Conservation (phyloP, 1,140 invertebrate genomes). For the Centruroides sculpturatus region DNA sequence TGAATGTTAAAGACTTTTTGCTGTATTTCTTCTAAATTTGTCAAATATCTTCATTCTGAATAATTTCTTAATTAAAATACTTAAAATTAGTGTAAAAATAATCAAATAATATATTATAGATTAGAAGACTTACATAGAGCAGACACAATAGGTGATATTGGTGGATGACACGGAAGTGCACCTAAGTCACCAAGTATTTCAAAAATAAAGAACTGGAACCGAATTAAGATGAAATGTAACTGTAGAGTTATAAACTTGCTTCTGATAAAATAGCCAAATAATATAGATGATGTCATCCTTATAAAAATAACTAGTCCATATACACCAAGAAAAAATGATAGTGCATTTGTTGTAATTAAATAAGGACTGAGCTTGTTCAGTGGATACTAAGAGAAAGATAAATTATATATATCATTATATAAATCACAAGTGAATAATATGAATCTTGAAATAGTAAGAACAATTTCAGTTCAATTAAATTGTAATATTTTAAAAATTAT, state of each 20-base stretch:
- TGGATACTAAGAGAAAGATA: too few relatives aligned
- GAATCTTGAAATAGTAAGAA: too few relatives aligned
- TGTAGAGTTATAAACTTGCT: constrained; percentile 14
- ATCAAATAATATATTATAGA: not conserved
- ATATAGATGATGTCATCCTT: constrained; percentile 10
- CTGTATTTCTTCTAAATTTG: too few relatives aligned
- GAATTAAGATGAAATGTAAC: constrained; percentile 14
- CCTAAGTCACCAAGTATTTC: constrained; percentile 10
- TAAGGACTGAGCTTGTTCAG: constrained; percentile 11
- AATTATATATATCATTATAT: too few relatives aligned
- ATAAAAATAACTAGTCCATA: constrained; percentile 14
- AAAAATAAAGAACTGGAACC: constrained; percentile 15
- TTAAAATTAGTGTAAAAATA: not conserved
- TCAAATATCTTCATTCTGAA: too few relatives aligned
- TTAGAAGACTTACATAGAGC: constrained; percentile 10
- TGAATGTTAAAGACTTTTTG: too few relatives aligned
- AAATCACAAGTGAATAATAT: too few relatives aligned
- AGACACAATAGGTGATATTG: constrained; percentile 10
- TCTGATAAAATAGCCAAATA: constrained; percentile 12
- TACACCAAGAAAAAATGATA: constrained; percentile 13
- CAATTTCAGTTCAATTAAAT: not conserved
- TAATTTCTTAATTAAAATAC: not conserved
- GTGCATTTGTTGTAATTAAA: constrained; percentile 7
- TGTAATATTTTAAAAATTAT: not conserved
- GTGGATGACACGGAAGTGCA: constrained; percentile 12